Conservation (phyloP, 2,797 vertebrate genomes). For the Lithobates sylvaticus region DNA sequence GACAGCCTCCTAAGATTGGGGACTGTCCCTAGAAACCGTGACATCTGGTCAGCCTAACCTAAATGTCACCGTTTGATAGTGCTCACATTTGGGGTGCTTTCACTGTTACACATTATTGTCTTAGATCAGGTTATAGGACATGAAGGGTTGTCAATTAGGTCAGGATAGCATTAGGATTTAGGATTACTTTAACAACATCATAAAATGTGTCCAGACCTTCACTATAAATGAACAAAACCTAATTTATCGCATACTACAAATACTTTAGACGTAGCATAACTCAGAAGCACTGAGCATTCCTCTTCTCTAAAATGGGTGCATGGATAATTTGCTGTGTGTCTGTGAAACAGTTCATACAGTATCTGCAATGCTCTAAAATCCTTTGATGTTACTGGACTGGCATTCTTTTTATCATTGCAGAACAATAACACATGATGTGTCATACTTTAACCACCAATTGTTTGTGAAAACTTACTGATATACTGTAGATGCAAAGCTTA, state of each 20-base stretch:
- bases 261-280: neutral
- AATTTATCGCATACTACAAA: neutral
- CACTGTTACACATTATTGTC: too few species aligned
- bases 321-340: neutral
- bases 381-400: conserved; percentile 11
- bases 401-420: neutral
- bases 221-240: neutral
- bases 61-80: too few species aligned
- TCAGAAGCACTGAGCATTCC: conserved; percentile 4
- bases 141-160: too few species aligned
- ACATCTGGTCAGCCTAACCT: too few species aligned
- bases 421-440: neutral
- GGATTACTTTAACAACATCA: too few species aligned
- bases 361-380: neutral
- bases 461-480: neutral
- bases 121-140: too few species aligned
- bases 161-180: too few species aligned
- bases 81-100: too few species aligned
- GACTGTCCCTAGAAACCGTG: too few species aligned
- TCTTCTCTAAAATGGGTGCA: neutral
- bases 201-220: too few species aligned
- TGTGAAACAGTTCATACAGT: neutral
- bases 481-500: too few species aligned
- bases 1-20: too few species aligned
- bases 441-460: neutral